Evolutionary conservation across 2,888 invertebrate genomes (phyloP), one percentile per base, ranked within the genome.

Genomic region (Blomia tropicalis): DNA sequence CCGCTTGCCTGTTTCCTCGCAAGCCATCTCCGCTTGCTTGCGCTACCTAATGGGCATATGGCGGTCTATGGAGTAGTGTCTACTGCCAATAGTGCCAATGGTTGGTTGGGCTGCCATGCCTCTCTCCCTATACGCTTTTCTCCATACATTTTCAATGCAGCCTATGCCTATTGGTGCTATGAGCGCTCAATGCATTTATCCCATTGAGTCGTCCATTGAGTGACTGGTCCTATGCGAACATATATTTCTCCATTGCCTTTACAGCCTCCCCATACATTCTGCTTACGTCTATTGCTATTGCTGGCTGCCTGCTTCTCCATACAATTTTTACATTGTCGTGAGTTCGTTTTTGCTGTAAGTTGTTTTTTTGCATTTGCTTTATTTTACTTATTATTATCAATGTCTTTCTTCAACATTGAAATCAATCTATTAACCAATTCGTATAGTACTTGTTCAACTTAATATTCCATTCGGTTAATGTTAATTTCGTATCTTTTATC

Each of bases 261-360:
- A n/a, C 51, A 11, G 22, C 23, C 51, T 47, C n/a, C n/a, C 51
- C 51, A 47, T 47, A 47, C 51, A 47, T 47, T 47, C 51, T 47
- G 51, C 51, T 27, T 25, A 47, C 51, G 51, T 25, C 51, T 27
- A 47, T 47, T 47, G 51, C 51, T 27, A 47, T 47, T 47, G 51
- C 51, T 47, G 51, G 51, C 51, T 47, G 51, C 51, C 51, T 25
- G 51, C n/a, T 19, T 47, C 7, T n/a, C 51, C 51, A 36, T 36
- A 36, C 36, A 47, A 47, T 47, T n/a, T n/a, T n/a, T 7, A 47
- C 51, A 27, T 47, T n/a, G n/a, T n/a, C n/a, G n/a, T n/a, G n/a
- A n/a, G n/a, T 47, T n/a, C n/a, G 51, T n/a, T 47, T 36, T 36
- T 36, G 36, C 36, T n/a, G 51, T 47, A 47, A 27, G 23, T 47